Base-by-base conservation (phyloP, 64 coral and sea anemone genomes). In the Catalaphyllia jardinei region DNA sequence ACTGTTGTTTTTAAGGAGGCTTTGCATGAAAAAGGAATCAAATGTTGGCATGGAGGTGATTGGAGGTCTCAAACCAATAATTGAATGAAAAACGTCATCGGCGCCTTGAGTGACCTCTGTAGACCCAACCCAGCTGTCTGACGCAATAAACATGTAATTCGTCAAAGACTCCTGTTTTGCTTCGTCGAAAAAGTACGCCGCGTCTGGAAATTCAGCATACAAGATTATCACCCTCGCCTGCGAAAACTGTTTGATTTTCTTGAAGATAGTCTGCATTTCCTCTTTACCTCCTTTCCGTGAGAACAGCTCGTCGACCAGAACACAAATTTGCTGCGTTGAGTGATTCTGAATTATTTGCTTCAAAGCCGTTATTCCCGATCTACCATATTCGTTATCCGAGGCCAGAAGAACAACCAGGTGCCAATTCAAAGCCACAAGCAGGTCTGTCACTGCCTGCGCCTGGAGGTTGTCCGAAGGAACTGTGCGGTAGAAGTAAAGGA, bases 41-140 rank as follows among this genome's bases (percentile, higher is more conserved):
- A 93, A 93, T 16, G 19, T 1, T 60, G 92, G 71, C 20, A 89
- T 88, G 31, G 20, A 14, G 25, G 76, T 24, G 14, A 88, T 89
- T 17, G 82, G 63, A 22, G 71, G 19, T n/a, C 88, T 93, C 16
- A 93, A 52, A 8, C 92, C 92, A 65, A 93, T 93, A 14, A 93
- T 80, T 16, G 92, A 59, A 18, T 25, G 73, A 46, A 93, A 76
- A 39, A 93, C 49, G 25, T 54, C 27, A 20, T 55, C 78, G 22
- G 87, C 77, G 27, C 78, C 79, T 24, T 80, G 79, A 62, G 89
- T 63, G 25, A 93, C 86, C 13, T 93, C 69, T 57, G 78, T 74
- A 64, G 92, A 93, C 3, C 92, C 92, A 17, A 88, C 82, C 92
- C 92, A 93, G 42, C 92, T 93, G 54, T 93, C 92, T 8, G 92